Evolutionary conservation across 2,797 vertebrate species (phyloP), one percentile per base, ranked within the genome.

Genomic region (Cuniculus paca): DNA sequence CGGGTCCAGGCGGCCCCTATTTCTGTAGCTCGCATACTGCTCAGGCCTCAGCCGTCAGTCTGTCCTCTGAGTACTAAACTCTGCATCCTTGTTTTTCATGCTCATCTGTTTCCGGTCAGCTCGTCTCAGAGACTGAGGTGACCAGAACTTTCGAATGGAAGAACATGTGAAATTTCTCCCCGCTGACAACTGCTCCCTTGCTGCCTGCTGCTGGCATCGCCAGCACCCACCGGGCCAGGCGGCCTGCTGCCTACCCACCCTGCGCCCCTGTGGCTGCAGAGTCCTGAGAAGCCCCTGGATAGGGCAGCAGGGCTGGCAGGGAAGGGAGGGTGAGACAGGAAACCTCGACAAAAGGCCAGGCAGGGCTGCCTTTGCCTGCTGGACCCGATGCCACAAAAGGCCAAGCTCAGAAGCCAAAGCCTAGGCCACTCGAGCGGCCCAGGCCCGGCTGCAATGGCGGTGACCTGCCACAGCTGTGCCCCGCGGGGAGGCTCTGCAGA

Each of bases 221-320:
- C 0, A 16, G 34, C 42, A 52, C 10, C 39, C n/a, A 45, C 1
- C 2, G 11, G 6, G 48, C 26, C 63, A 36, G 36, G 80, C 2
- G 1, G 39, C 28, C 88, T 65, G 50, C 85, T 13, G 26, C 60
- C 42, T 54, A 28, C 28, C 34, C 10, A 2, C 1, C 42, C 65
- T 39, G 39, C 45, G 39, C 31, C 31, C 72, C 5, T 16, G 7
- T 0, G 0, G 0, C 50, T 19, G 28, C 0, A 5, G 63, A 75
- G 28, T 52, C 52, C 60, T 26, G 14, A 3, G 75, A 60, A 72
- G 36, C 36, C 28, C 14, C 13, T 14, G 0, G 19, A 58, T 19
- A 0, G 14, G 65, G n/a, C 48, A 34, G 50, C 0, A 1, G 17
- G 5, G 12, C 50, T 16, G 77, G 58, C 61, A 72, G 28, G 31